phyloP scores from a whole-genome alignment of 2,888 invertebrate species.

The Deroplatys truncata region DNA sequence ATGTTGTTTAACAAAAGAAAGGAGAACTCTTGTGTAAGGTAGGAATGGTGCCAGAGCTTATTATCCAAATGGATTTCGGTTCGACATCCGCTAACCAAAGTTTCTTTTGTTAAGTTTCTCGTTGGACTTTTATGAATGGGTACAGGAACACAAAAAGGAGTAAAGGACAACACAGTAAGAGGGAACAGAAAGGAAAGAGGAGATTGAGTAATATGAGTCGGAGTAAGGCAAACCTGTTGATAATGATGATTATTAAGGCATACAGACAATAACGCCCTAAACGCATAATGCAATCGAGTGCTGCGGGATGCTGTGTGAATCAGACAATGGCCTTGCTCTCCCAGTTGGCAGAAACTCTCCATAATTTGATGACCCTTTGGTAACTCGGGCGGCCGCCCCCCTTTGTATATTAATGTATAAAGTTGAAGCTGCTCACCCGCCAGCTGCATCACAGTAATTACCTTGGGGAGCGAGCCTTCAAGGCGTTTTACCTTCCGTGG shows the following conservation, averaged over 20 bases:
- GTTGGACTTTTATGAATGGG: no score
- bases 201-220: not conserved
- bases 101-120: no score
- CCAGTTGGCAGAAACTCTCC: not conserved
- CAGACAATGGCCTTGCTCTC: not conserved
- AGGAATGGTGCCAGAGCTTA: no score
- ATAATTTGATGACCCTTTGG: not conserved
- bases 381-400: not conserved
- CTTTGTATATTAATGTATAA: not conserved
- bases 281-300: not conserved
- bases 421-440: not conserved
- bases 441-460: not conserved
- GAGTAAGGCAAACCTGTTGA: no score
- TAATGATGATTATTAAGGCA: no score
- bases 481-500: not conserved
- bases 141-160: not conserved
- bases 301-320: not conserved
- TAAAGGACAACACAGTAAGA: not conserved
- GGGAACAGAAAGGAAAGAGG: not conserved
- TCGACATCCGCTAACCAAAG: no score
- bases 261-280: no score
- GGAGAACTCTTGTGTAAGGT: no score
- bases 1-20: no score
- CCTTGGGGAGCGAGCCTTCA: not conserved
- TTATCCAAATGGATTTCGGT: no score